Evolutionary conservation across 2,797 vertebrate species (phyloP).

Genomic region (Hippoglossus hippoglossus): DNA sequence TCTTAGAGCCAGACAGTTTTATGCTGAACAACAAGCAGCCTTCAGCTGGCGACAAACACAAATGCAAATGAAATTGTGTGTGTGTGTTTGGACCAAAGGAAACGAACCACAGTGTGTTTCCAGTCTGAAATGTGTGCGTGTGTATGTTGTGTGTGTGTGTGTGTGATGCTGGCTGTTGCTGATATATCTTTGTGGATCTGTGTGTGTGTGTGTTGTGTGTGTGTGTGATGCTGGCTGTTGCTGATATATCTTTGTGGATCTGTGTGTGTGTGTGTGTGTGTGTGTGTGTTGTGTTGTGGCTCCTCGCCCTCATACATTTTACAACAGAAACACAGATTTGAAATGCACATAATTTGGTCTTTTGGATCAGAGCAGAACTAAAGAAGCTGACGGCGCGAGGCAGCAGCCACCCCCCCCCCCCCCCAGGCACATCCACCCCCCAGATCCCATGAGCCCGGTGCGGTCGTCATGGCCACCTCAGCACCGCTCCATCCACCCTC

Average conservation of each 20-base stretch:
- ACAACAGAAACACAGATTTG: slow-evolving; percentile 47
- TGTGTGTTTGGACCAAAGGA: too few relatives aligned
- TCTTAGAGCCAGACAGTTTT: too few relatives aligned
- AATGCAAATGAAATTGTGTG: too few relatives aligned
- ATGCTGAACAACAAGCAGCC: too few relatives aligned
- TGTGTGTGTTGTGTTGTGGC: slow-evolving; percentile 33
- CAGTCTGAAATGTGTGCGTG: too few relatives aligned
- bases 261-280: not conserved
- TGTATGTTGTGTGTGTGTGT: not conserved
- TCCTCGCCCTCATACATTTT: slow-evolving; percentile 43
- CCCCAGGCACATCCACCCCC: slow-evolving; percentile 38
- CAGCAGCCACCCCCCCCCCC: slow-evolving; percentile 12
- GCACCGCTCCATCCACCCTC: too few relatives aligned
- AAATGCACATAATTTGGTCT: slow-evolving; percentile 60
- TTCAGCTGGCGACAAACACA: too few relatives aligned
- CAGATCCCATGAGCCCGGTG: not conserved
- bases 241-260: too few relatives aligned
- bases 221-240: not conserved
- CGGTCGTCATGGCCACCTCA: too few relatives aligned
- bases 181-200: not conserved
- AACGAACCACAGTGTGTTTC: too few relatives aligned
- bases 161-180: not conserved
- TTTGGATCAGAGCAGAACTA: slow-evolving; percentile 54
- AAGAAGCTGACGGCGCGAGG: slow-evolving; percentile 53
- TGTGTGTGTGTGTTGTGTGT: not conserved